phyloP scores from a whole-genome alignment of 1,140 invertebrate species.

The Brachionus paranguensis region DNA sequence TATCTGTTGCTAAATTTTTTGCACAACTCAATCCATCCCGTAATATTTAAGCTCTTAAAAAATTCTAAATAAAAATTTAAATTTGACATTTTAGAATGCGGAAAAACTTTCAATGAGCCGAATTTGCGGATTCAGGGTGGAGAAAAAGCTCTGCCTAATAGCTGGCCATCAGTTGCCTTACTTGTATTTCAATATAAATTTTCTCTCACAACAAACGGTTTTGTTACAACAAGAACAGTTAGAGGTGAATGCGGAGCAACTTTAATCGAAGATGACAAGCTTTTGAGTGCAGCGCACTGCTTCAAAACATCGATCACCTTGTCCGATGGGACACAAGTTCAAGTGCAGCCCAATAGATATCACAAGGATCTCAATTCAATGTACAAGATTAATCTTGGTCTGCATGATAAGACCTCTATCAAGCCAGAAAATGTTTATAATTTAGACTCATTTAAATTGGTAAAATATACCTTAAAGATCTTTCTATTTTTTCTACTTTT shows the following conservation, averaged over 20 bases:
- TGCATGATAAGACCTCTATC: not conserved
- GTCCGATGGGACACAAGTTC: not conserved
- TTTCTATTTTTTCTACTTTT: not conserved
- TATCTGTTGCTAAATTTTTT: not conserved
- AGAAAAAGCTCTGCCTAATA: not conserved
- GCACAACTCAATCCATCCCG: not conserved
- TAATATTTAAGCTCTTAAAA: not conserved
- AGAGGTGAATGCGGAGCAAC: not conserved
- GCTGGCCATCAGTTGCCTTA: not conserved
- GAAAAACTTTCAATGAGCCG: not conserved
- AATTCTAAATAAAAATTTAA: not conserved
- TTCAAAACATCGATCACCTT: not conserved
- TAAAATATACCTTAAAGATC: not conserved
- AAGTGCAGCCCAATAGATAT: not conserved
- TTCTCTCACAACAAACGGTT: not conserved
- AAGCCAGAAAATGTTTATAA: not conserved
- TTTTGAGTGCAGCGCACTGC: not conserved
- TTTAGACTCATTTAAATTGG: not conserved
- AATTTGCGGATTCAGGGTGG: not conserved
- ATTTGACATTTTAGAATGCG: not conserved
- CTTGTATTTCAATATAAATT: not conserved
- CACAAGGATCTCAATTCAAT: not conserved
- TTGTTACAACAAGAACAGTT: not conserved
- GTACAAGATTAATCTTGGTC: not conserved
- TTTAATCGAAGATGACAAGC: not conserved